Evolutionary conservation across 2,797 vertebrate species (phyloP).

Genomic region (Diglossa cyanea): DNA sequence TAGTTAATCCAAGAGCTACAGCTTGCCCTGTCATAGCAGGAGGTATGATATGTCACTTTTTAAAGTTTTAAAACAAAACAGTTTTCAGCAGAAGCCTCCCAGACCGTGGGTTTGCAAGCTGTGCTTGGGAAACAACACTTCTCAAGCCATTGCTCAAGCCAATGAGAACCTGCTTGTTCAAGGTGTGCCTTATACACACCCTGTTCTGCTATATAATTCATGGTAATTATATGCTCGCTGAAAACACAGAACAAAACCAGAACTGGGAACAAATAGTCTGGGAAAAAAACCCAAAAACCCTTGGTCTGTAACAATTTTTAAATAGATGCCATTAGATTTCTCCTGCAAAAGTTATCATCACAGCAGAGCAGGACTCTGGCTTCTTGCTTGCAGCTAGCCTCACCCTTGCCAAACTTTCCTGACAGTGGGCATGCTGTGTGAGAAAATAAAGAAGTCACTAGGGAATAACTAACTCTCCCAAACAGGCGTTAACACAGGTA

Average conservation of each 20-base stretch:
- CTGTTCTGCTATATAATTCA: constrained; percentile 71
- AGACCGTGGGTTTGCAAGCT: not conserved
- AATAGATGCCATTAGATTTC: not conserved
- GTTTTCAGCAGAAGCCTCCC: not conserved
- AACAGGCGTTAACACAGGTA: not conserved
- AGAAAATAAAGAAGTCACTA: not conserved
- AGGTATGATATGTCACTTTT: not conserved
- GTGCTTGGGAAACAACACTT: constrained; percentile 48
- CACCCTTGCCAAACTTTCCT: not conserved
- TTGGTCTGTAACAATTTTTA: not conserved
- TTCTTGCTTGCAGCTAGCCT: not conserved
- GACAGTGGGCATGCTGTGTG: not conserved
- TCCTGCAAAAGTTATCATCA: not conserved
- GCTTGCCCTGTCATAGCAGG: not conserved
- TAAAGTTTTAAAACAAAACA: not conserved
- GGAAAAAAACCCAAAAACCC: not conserved
- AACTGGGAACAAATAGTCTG: constrained; percentile 32
- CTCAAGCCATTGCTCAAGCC: constrained; percentile 56
- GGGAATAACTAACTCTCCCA: not conserved
- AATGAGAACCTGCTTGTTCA: constrained; percentile 62
- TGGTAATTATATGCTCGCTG: constrained; percentile 53
- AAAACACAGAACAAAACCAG: constrained; percentile 49
- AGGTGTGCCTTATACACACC: constrained; percentile 68
- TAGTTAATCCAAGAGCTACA: not conserved
- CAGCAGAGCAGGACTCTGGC: not conserved